phyloP scores from a whole-genome alignment of 2,888 invertebrate species.

The Nineta flava region DNA sequence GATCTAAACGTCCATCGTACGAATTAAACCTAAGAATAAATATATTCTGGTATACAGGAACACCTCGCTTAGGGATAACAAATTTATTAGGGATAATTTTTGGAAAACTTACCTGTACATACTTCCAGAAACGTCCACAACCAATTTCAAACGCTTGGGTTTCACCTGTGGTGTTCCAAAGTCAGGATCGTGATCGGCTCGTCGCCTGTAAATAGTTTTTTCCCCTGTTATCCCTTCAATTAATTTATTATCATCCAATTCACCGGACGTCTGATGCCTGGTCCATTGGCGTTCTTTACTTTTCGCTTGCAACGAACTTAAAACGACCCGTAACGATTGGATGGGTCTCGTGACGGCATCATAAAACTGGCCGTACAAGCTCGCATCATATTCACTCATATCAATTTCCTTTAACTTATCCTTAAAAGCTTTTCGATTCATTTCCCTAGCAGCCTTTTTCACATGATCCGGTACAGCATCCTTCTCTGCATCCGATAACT shows the following conservation, averaged over 20 bases:
- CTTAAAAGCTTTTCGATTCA: conserved; percentile 79
- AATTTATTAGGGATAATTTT: neutral
- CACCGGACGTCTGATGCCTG: conserved; percentile 86
- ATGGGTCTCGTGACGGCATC: conserved; percentile 65
- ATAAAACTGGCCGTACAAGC: conserved; percentile 69
- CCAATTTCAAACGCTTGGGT: conserved; percentile 72
- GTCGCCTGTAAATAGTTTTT: conserved; percentile 71
- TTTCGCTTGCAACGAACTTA: conserved; percentile 80
- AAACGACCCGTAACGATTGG: conserved; percentile 69
- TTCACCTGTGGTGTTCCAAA: conserved; percentile 72
- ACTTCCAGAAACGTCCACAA: conserved; percentile 89
- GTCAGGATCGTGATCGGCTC: conserved; percentile 77
- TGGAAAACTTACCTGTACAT: conserved; percentile 61
- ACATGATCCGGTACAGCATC: conserved; percentile 80
- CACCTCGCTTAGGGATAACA: neutral
- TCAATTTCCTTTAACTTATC: conserved; percentile 77
- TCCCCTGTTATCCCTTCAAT: conserved; percentile 93
- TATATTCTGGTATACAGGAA: neutral
- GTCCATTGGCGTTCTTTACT: conserved; percentile 90
- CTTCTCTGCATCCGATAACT: conserved; percentile 78
- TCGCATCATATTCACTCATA: conserved; percentile 90
- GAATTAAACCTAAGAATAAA: conserved; percentile 62
- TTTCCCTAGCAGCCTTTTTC: conserved; percentile 76
- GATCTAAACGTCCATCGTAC: conserved; percentile 82
- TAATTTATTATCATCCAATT: conserved; percentile 85